These are phyloP conservation scores for Eurytoma californica DNA, from an alignment of 2,888 invertebrate genomes.

Conservation along the genomic window DNA sequence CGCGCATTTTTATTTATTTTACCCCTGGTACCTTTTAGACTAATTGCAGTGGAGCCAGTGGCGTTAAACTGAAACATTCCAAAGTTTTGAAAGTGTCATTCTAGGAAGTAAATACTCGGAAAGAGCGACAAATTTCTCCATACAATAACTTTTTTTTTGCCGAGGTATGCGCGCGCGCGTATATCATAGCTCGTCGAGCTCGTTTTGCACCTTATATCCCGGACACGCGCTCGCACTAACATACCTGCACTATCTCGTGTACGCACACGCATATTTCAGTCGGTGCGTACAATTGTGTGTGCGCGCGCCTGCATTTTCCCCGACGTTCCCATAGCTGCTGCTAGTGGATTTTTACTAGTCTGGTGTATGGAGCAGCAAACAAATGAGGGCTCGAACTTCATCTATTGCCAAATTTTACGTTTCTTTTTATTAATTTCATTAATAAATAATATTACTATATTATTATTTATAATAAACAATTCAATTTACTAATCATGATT, in stretches of 20 bases:
- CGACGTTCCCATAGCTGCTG: constrained; percentile 5
- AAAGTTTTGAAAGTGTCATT: too few relatives aligned
- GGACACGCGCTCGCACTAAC: not conserved
- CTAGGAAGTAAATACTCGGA: too few relatives aligned
- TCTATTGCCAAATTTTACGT: constrained; percentile 7
- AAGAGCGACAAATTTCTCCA: not conserved
- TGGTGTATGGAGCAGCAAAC: too few relatives aligned
- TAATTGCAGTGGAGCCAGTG: too few relatives aligned
- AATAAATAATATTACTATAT: not conserved
- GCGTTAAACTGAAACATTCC: too few relatives aligned
- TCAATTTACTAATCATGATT: not conserved
- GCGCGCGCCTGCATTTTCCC: not conserved
- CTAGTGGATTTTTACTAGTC: constrained; percentile 11
- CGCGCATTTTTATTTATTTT: too few relatives aligned
- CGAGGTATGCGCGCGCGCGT: not conserved
- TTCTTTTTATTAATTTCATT: constrained; percentile 1
- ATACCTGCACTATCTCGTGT: not conserved
- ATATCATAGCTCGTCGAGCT: constrained; percentile 22
- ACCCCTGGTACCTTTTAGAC: too few relatives aligned
- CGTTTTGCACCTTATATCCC: constrained; percentile 23
- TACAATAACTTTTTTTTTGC: constrained; percentile 14
- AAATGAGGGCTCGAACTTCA: not conserved
- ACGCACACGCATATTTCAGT: not conserved
- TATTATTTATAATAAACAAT: not conserved
- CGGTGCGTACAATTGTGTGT: not conserved